Evolutionary conservation across 2,113 vertebrate genomes (phyloP).

Genomic region (Cebus imitator): DNA sequence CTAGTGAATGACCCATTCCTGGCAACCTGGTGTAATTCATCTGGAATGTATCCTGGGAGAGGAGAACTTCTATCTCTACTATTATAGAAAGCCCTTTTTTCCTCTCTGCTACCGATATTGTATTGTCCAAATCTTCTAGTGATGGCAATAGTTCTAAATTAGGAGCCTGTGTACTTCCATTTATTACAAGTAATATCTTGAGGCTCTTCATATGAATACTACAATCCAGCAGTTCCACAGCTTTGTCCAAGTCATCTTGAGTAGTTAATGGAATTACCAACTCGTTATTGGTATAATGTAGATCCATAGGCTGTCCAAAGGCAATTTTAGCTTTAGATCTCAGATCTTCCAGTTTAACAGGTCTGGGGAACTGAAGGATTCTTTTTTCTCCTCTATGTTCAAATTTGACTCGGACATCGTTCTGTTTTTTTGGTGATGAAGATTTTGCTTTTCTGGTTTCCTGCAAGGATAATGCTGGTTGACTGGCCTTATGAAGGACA

Average conservation of each 20-base stretch:
- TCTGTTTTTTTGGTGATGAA: slow-evolving; percentile 97
- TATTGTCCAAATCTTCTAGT: slow-evolving; percentile 94
- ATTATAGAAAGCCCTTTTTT: slow-evolving; percentile 88
- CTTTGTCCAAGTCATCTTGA: slow-evolving; percentile 98
- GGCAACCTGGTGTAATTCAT: slow-evolving; percentile 96
- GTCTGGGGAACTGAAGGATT: slow-evolving; percentile 95
- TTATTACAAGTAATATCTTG: slow-evolving; percentile 95
- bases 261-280: slow-evolving; percentile 96
- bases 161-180: slow-evolving; percentile 89
- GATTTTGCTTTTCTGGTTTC: slow-evolving; percentile 93
- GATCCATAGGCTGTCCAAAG: slow-evolving; percentile 97
- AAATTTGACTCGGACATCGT: slow-evolving; percentile 98
- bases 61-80: slow-evolving; percentile 96
- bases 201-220: slow-evolving; percentile 99
- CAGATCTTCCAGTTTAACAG: slow-evolving; percentile 95
- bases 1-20: slow-evolving; percentile 98
- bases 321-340: slow-evolving; percentile 94
- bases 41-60: slow-evolving; percentile 98
- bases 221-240: slow-evolving; percentile 95
- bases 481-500: slow-evolving; percentile 96
- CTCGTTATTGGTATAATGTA: slow-evolving; percentile 99
- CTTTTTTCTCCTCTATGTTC: slow-evolving; percentile 99
- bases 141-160: slow-evolving; percentile 89
- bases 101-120: slow-evolving; percentile 89
- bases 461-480: slow-evolving; percentile 90